Base-by-base conservation (phyloP, 1,140 invertebrate species). In the Teleogryllus occipitalis region DNA sequence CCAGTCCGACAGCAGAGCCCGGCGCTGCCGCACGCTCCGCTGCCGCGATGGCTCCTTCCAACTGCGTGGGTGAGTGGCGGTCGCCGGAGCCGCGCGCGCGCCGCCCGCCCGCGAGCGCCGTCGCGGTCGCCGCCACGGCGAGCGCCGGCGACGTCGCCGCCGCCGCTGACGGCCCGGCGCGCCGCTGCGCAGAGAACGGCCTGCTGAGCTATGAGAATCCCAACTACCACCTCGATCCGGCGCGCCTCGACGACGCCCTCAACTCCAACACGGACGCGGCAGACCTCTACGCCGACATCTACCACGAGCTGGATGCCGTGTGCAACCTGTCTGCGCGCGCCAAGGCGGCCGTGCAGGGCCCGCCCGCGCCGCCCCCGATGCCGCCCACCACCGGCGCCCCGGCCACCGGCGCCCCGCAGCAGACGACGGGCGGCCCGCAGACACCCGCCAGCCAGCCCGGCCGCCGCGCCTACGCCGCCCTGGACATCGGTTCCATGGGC, bases 201-300 rank as follows among this genome's bases (percentile, higher is more conserved):
- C 90, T 95, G 75, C 88, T 95, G 82, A 95, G 94, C 82, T 95
- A 95, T 87, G 93, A 95, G 87, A 96, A 95, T 86, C 94, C 94
- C 10, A 95, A 95, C 87, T 96, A 95, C 85, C 93, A 94, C 83
- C 87, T 95, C 86, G 92, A 93, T 83, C 91, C 92, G 75, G 90
- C 92, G 47, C 89, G 92, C 4, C 87, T 94, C 82, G 93, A 94
- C 85, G 93, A 94, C 84, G 92, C 92, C 75, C 88, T 94, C 81
- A 94, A 95, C 86, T 93, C 92, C 82, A 94, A 94, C 85, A 90
- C 89, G 21, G 85, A 85, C 81, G 49, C 49, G 49, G 49, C 49
- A 54, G 87, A 87, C 49, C 85, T 89, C 73, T 90, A 89, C 84
- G 88, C 89, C 78, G 88, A 90, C 81, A 85, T 92, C 77, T 91